A percentile compares a stretch with the other conserved stretches of the same genome.
Conservation (phyloP, 2,797 vertebrate genomes). For the Anabacerthia variegaticeps region DNA sequence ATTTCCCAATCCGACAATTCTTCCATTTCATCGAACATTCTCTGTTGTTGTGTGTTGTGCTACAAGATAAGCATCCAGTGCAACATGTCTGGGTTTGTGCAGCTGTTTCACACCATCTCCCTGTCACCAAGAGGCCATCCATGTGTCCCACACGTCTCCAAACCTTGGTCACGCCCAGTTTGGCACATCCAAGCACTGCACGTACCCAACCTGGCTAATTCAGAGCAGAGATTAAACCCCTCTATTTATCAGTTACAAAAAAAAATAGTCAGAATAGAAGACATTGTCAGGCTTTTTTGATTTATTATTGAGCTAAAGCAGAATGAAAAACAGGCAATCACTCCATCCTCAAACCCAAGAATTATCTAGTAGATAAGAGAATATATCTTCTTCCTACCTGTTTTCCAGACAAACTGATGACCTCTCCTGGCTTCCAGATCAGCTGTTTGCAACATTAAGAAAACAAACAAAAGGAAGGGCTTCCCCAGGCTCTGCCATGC, state of each 20-base stretch:
- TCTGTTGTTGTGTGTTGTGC: not conserved
- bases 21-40: not conserved
- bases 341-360: not conserved
- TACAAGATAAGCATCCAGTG: not conserved
- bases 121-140: not conserved
- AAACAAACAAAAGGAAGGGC: slow-evolving; percentile 79
- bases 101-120: not conserved
- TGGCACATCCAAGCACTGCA: not conserved
- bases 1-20: not conserved
- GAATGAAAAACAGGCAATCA: not conserved
- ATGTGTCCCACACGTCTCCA: not conserved
- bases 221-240: not conserved
- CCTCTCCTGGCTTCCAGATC: slow-evolving; percentile 84
- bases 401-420: slow-evolving; percentile 91
- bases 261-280: not conserved
- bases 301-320: not conserved
- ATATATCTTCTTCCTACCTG: slow-evolving; percentile 81
- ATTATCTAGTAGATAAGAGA: not conserved
- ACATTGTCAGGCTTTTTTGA: not conserved
- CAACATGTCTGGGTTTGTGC: not conserved
- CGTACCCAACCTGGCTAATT: not conserved
- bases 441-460: slow-evolving; percentile 80
- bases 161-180: fast-evolving
- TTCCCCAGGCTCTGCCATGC: slow-evolving; percentile 78
- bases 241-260: not conserved